Evolutionary conservation across 2,113 vertebrate species (phyloP).

Genomic region (Eretmochelys imbricata): DNA sequence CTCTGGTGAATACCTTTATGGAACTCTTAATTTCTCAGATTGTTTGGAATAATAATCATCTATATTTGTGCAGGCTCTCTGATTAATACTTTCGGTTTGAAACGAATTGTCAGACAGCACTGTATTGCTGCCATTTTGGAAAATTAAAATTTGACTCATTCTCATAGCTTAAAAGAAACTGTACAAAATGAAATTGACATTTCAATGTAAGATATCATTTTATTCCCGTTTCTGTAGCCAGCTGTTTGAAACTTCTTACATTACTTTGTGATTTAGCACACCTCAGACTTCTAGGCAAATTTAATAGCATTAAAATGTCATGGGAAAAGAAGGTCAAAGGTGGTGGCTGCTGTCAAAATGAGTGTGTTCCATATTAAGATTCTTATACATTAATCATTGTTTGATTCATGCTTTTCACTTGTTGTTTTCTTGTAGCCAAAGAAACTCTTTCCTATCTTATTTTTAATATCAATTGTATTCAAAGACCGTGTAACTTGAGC

Average conservation of each 20-base stretch:
- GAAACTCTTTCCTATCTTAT: not conserved
- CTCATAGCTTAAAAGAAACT: not conserved
- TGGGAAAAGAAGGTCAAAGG: slow-evolving; percentile 9
- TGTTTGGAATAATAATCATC: not conserved
- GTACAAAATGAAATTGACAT: not conserved
- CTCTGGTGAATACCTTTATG: not conserved
- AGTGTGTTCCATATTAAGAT: not conserved
- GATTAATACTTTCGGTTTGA: slow-evolving; percentile 17
- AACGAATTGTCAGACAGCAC: not conserved
- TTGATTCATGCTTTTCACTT: not conserved
- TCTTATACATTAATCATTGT: not conserved
- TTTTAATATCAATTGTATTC: not conserved
- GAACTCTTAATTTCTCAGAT: slow-evolving; percentile 6
- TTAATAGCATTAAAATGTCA: not conserved
- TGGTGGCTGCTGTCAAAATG: not conserved
- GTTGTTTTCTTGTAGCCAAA: not conserved
- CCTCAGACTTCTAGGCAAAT: not conserved
- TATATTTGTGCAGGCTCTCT: not conserved
- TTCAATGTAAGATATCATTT: slow-evolving; percentile 6
- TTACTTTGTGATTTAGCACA: not conserved
- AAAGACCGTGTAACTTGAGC: not conserved
- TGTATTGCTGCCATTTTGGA: slow-evolving; percentile 8
- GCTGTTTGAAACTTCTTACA: not conserved
- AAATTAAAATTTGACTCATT: slow-evolving; percentile 2
- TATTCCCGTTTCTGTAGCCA: not conserved